phyloP scores from a whole-genome alignment of 2,888 invertebrate species.

The Cephus sareptanus region DNA sequence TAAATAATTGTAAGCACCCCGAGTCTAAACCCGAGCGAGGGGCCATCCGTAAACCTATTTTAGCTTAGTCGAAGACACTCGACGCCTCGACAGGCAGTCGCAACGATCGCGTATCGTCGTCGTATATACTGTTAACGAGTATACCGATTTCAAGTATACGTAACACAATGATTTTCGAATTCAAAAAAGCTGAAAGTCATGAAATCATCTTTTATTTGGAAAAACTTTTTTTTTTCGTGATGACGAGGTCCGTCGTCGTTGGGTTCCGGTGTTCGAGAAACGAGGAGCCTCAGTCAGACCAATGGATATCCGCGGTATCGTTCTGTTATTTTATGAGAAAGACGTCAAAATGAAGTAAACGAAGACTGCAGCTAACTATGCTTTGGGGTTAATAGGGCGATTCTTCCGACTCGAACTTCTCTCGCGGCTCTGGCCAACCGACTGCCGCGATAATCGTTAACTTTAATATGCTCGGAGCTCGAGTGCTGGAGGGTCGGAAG shows the following conservation, averaged over 20 bases:
- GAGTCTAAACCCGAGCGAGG: constrained; percentile 37
- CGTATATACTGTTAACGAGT: not conserved
- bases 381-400: not conserved
- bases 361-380: not conserved
- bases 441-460: not conserved
- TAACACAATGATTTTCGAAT: not conserved
- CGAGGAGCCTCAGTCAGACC: not conserved
- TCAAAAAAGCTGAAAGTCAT: not conserved
- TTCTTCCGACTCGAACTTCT: not conserved
- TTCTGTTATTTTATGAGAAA: not conserved
- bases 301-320: not conserved
- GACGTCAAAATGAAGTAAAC: not conserved
- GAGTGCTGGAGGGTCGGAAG: not conserved
- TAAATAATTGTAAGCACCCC: constrained; percentile 28
- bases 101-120: not conserved
- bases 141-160: not conserved
- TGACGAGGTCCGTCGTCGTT: not conserved
- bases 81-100: not conserved
- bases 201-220: not conserved
- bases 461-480: not conserved
- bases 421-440: not conserved
- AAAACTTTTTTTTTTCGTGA: not conserved
- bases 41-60: constrained; percentile 47
- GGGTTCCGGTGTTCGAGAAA: not conserved
- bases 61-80: constrained; percentile 36